phyloP scores from a whole-genome alignment of 2,888 invertebrate genomes.

The Balanococcus diminutus region DNA sequence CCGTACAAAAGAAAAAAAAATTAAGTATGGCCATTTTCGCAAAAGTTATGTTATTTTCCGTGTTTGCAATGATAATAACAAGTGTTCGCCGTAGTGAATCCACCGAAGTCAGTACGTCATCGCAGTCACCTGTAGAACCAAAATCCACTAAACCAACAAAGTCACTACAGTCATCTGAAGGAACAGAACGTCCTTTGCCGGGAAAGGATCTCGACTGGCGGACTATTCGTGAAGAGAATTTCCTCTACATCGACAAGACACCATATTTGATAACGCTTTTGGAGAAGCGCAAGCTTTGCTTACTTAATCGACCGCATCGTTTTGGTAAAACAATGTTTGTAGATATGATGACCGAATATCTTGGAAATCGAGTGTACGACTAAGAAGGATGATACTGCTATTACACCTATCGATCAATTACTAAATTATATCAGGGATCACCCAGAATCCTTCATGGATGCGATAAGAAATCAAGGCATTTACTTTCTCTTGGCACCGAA shows the following conservation, averaged over 20 bases:
- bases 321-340: not conserved
- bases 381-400: too few relatives aligned
- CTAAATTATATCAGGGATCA: too few relatives aligned
- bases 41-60: not conserved
- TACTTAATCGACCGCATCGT: not conserved
- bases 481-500: too few relatives aligned
- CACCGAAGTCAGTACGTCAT: too few relatives aligned
- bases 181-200: not conserved
- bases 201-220: not conserved
- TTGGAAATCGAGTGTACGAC: too few relatives aligned
- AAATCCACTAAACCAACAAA: not conserved
- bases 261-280: not conserved
- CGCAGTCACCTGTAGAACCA: too few relatives aligned
- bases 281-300: not conserved
- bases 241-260: conserved; percentile 1
- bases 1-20: too few relatives aligned
- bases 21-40: not conserved
- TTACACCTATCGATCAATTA: too few relatives aligned
- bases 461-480: too few relatives aligned
- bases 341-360: not conserved
- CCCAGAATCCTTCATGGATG: too few relatives aligned
- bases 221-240: not conserved
- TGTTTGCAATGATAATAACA: not conserved
- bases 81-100: not conserved
- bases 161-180: not conserved